Evolutionary conservation across 2,888 invertebrate genomes (phyloP).

Genomic region (Phortica okadai): DNA sequence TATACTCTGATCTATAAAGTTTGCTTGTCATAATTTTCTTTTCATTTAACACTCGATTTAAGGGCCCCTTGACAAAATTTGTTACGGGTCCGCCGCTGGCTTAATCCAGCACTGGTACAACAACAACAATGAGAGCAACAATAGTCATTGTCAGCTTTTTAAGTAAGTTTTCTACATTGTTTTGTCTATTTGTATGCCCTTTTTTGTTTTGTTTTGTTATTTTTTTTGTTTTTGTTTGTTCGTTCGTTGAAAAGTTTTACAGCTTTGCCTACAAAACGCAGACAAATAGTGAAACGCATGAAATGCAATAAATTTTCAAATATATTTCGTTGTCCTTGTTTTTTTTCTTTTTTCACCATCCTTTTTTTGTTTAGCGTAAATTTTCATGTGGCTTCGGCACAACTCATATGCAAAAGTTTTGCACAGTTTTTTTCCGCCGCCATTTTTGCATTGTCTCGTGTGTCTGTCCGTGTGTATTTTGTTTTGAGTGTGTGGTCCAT

Average conservation of each 20-base stretch:
- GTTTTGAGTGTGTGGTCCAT: neutral
- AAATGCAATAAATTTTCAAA: slow-evolving; percentile 69
- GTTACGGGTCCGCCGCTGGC: too few species aligned
- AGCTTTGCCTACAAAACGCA: slow-evolving; percentile 64
- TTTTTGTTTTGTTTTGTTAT: slow-evolving; percentile 36
- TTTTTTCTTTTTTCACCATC: slow-evolving; percentile 29
- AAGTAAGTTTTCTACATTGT: slow-evolving; percentile 60
- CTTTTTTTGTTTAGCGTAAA: neutral
- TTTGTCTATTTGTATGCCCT: neutral
- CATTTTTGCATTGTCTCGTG: neutral
- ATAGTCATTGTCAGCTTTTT: slow-evolving; percentile 65
- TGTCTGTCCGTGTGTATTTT: neutral
- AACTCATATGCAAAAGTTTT: slow-evolving; percentile 24
- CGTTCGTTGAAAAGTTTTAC: slow-evolving; percentile 57
- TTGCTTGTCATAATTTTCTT: too few species aligned
- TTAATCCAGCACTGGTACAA: neutral
- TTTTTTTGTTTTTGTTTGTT: slow-evolving; percentile 31
- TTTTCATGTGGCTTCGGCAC: neutral
- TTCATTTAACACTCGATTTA: too few species aligned
- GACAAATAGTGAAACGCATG: slow-evolving; percentile 62
- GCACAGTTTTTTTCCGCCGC: neutral
- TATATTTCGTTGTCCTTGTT: slow-evolving; percentile 55
- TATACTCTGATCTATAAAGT: too few species aligned
- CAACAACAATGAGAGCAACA: neutral
- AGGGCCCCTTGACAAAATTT: too few species aligned